Conservation (phyloP, 2,888 invertebrate species). For the Drosophila stalkeri region DNA sequence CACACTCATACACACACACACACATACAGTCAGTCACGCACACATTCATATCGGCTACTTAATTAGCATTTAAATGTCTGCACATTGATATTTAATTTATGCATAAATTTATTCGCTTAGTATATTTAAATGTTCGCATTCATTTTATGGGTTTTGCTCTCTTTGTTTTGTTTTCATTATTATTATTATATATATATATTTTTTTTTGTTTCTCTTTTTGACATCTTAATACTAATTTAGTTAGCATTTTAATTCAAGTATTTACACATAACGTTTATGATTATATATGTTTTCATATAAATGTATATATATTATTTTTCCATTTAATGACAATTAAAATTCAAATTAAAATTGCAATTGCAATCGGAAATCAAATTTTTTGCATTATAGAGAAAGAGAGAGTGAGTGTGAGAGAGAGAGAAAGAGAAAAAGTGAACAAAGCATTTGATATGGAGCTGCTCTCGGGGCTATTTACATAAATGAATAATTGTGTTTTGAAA, state of each 20-base stretch:
- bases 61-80: constrained; percentile 65
- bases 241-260: constrained; percentile 60
- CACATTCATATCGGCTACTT: constrained; percentile 22
- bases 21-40: constrained; percentile 2
- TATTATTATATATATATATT: no score
- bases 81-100: constrained; percentile 45
- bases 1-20: constrained; percentile 11
- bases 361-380: constrained; percentile 40
- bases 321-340: constrained; percentile 42
- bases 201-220: constrained; percentile 14
- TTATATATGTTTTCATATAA: constrained; percentile 24
- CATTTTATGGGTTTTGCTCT: constrained; percentile 41
- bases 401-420: constrained; percentile 42
- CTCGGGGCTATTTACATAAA: constrained; percentile 56
- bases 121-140: constrained; percentile 68
- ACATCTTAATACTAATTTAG: constrained; percentile 67
- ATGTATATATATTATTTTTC: background rate
- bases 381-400: constrained; percentile 31
- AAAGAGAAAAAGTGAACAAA: constrained; percentile 44
- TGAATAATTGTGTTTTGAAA: constrained; percentile 33
- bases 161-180: constrained; percentile 17
- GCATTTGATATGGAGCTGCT: constrained; percentile 55
- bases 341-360: constrained; percentile 30
- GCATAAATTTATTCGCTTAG: constrained; percentile 53
- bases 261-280: constrained; percentile 56